A percentile compares a stretch with the other conserved stretches of the same genome.
Conservation (phyloP, 2,113 vertebrate genomes). For the Halcyon senegalensis region DNA sequence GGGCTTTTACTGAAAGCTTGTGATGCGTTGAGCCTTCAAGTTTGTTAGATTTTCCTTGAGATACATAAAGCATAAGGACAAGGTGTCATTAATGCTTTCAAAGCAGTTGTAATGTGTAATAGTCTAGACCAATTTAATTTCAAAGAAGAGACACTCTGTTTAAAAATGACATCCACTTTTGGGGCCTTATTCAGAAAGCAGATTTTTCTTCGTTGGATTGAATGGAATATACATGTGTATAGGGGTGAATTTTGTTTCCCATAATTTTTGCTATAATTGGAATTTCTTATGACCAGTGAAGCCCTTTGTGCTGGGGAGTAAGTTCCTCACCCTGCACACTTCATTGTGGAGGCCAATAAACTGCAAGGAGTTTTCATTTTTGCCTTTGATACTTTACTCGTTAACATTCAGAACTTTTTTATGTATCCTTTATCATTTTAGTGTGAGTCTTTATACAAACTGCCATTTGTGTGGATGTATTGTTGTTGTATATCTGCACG, state of each 20-base stretch:
- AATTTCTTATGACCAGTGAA: not conserved
- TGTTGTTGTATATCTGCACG: not conserved
- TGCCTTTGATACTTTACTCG: not conserved
- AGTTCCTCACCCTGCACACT: not conserved
- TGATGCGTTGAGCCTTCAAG: not conserved
- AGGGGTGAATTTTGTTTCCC: not conserved
- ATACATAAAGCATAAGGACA: not conserved
- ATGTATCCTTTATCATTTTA: not conserved
- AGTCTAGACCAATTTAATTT: not conserved
- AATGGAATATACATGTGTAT: not conserved
- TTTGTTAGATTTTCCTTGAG: slow-evolving; percentile 5
- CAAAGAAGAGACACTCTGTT: not conserved
- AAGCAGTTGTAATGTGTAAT: not conserved
- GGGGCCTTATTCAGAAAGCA: not conserved
- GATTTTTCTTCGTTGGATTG: not conserved
- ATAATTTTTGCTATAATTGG: not conserved
- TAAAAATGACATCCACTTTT: not conserved
- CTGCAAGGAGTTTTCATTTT: not conserved
- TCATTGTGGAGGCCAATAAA: not conserved
- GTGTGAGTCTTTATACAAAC: not conserved
- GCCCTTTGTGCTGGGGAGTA: not conserved
- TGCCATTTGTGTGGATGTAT: not conserved
- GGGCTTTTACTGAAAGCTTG: slow-evolving; percentile 8
- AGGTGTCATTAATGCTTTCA: not conserved
- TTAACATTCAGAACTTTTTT: not conserved